A percentile compares a stretch with the other conserved stretches of the same genome.
phyloP scores from a whole-genome alignment of 2,888 invertebrate species.

The Hypselothyrea guttata region DNA sequence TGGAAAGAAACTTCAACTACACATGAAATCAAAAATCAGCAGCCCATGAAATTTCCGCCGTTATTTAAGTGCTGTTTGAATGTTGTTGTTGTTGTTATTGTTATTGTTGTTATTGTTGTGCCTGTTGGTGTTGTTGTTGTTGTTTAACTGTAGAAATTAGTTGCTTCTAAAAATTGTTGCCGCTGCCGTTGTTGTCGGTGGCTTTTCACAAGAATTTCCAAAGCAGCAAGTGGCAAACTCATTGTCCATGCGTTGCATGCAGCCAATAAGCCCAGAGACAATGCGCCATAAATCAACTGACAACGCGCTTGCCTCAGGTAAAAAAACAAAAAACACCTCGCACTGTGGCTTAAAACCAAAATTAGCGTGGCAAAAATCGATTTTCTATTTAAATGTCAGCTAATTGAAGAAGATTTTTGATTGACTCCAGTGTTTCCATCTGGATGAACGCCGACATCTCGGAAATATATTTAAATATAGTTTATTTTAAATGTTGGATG shows the following conservation, averaged over 20 bases:
- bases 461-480: too few relatives aligned
- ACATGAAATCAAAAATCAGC: conserved; percentile 49
- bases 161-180: conserved; percentile 23
- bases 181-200: conserved; percentile 5
- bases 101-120: conserved; percentile 8
- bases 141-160: conserved; percentile 19
- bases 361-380: too few relatives aligned
- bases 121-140: conserved; percentile 5
- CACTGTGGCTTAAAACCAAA: too few relatives aligned
- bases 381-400: too few relatives aligned
- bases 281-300: conserved; percentile 47
- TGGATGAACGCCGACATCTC: too few relatives aligned
- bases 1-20: conserved; percentile 14
- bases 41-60: conserved; percentile 67
- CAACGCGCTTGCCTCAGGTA: conserved; percentile 12
- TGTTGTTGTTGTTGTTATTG: not conserved
- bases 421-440: too few relatives aligned
- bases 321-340: too few relatives aligned
- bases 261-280: conserved; percentile 36
- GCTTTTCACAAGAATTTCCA: conserved; percentile 57
- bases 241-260: conserved; percentile 50
- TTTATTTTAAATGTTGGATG: too few relatives aligned
- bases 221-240: conserved; percentile 26
- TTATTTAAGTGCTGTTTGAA: conserved; percentile 27
- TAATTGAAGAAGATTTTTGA: too few relatives aligned